Conservation (phyloP, 1,140 invertebrate genomes). For the Atta cephalotes region DNA sequence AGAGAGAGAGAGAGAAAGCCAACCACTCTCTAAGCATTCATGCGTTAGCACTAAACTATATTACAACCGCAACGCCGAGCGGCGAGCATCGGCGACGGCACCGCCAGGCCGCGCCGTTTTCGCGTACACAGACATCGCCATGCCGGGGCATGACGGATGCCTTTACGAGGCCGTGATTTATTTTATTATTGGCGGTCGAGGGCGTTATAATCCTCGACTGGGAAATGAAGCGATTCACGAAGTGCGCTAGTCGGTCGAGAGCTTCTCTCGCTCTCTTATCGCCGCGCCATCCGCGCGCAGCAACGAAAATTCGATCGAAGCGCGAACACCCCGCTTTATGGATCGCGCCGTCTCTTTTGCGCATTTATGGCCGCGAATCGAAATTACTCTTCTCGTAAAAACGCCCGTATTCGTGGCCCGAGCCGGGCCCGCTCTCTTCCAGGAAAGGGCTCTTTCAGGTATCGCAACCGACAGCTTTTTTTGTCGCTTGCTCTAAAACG, state of each 20-base stretch:
- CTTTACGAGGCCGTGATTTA: constrained; percentile 84
- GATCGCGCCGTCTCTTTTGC: constrained; percentile 65
- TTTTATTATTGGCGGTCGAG: constrained; percentile 80
- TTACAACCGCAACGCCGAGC: constrained; percentile 77
- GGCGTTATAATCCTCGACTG: constrained; percentile 75
- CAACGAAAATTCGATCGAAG: constrained; percentile 70
- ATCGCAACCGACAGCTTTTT: constrained; percentile 65
- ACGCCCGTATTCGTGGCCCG: constrained; percentile 40
- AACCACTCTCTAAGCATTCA: constrained; percentile 75
- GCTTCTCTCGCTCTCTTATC: not conserved
- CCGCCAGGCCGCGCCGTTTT: constrained; percentile 37
- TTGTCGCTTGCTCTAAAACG: constrained; percentile 67
- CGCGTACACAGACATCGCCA: constrained; percentile 45
- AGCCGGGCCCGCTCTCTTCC: constrained; percentile 40
- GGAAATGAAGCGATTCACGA: constrained; percentile 82
- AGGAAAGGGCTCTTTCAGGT: constrained; percentile 19
- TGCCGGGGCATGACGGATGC: constrained; percentile 77
- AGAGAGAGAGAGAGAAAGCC: not conserved
- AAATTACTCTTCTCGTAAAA: constrained; percentile 76
- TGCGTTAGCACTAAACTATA: constrained; percentile 81
- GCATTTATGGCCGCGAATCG: constrained; percentile 73
- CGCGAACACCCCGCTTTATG: constrained; percentile 59
- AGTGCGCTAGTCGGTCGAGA: constrained; percentile 22
- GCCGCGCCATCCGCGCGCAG: not conserved
- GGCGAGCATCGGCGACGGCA: constrained; percentile 50